A percentile compares a stretch with the other conserved stretches of the same genome.
Conservation (phyloP, 2,113 vertebrate species). For the Eolophus roseicapilla region DNA sequence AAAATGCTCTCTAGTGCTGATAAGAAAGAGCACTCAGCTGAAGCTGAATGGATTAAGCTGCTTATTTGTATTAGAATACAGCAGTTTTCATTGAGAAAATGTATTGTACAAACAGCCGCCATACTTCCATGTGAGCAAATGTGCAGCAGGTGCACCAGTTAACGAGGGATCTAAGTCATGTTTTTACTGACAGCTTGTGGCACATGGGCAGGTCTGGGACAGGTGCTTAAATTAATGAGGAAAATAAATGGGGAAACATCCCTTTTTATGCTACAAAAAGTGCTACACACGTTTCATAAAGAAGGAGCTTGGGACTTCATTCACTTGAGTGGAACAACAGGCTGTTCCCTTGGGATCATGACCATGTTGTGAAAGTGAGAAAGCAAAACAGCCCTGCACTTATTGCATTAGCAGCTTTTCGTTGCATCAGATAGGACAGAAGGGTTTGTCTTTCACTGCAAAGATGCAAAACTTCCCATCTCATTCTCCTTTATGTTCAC, state of each 20-base stretch:
- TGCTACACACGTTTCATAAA: background rate
- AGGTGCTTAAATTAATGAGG: constrained; percentile 45
- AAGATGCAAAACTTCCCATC: constrained; percentile 3
- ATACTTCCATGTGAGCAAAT: background rate
- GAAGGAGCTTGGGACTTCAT: background rate
- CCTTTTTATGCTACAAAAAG: background rate
- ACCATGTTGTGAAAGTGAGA: background rate
- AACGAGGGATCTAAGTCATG: background rate
- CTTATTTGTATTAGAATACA: background rate
- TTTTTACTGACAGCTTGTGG: background rate
- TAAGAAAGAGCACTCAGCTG: background rate
- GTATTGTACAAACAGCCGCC: background rate
- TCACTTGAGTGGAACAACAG: background rate
- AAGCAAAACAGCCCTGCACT: background rate
- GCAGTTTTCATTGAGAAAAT: constrained; percentile 35
- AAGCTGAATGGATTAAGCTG: background rate
- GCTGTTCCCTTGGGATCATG: background rate
- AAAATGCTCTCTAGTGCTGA: background rate
- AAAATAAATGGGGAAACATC: constrained; percentile 8
- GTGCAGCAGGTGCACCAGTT: constrained; percentile 35
- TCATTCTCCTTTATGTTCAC: background rate
- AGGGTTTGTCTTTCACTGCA: background rate
- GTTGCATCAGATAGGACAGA: background rate
- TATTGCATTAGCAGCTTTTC: background rate
- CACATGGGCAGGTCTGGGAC: background rate